Evolutionary conservation across 1,140 invertebrate species (phyloP), one percentile per base, ranked within the genome.

Genomic region (Zaprionus capensis): DNA sequence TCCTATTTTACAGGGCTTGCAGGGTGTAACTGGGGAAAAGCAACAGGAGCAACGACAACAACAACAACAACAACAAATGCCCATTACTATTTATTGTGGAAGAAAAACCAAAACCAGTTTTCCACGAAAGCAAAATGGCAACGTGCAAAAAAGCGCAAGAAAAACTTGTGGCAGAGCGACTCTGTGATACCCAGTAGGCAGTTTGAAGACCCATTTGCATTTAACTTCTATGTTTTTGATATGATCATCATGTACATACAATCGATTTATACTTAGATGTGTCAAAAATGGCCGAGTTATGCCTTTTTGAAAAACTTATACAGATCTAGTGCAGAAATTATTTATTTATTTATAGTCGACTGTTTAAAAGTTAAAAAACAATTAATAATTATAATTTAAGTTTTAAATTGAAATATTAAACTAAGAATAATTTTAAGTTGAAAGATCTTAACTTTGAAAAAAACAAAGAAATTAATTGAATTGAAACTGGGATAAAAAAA

Each of bases 91-190:
- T 73, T 73, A 62, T 38, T 76, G 73, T 76, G 51, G 63, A 80
- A 51, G 72, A 76, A 91, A 90, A 91, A 73, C 57, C 20, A 65
- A 82, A 90, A 87, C 84, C 68, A 73, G 84, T 87, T 87, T 87
- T 78, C 58, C 78, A 64, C 68, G 56, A 80, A 81, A 80, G 67
- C 56, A 69, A 80, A 74, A 72, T 62, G 61, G 76, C 28, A 75
- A 64, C 44, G 22, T 17, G 64, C 31, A 72, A 64, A 55, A 74
- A 46, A 71, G 24, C 24, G n/a, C 22, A 44, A 44, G 51, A 17
- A 58, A 15, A 61, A 61, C n/a, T 1, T 12, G 7, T 6, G 5
- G 26, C 26, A 11, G 12, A 9, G n/a, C 11, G 15, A 28, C 59
- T 46, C 6, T 6, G 2, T 5, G 11, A 46, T 46, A 62, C 41